Percentiles rank a stretch among this genome's conserved stretches.
These are phyloP conservation scores for Chaetura pelagica DNA, from an alignment of 2,113 vertebrate genomes.

Conservation along the genomic window DNA sequence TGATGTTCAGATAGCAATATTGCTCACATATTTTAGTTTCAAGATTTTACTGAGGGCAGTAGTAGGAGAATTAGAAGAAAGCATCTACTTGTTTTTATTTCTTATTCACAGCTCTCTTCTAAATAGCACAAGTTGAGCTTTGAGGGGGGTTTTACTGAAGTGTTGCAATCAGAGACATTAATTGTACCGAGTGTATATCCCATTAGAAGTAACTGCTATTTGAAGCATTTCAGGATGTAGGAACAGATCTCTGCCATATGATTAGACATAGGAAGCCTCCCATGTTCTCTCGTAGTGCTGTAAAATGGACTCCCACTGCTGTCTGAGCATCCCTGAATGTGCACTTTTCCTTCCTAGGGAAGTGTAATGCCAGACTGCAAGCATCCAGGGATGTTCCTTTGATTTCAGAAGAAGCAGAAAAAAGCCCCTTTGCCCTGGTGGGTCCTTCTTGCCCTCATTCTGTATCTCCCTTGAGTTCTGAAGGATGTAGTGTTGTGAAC, in stretches of 20 bases:
- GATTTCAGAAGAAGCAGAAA: conserved; percentile 5
- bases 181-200: background rate
- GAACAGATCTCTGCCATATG: conserved; percentile 34
- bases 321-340: background rate
- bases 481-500: background rate
- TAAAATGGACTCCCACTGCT: conserved; percentile 23
- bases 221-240: conserved; percentile 33
- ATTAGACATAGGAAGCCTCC: conserved; percentile 12
- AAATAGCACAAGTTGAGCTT: background rate
- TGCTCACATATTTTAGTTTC: background rate
- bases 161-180: conserved; percentile 18
- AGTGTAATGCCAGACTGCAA: background rate
- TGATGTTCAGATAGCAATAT: conserved; percentile 3
- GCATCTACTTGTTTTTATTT: background rate
- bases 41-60: background rate
- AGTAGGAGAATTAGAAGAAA: background rate
- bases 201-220: conserved; percentile 7
- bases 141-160: background rate
- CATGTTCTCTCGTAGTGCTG: background rate
- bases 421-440: background rate
- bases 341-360: background rate
- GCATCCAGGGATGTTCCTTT: background rate
- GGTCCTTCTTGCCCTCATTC: background rate
- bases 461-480: background rate
- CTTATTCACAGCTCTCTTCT: background rate